These are phyloP conservation scores for Pristionchus japonicus DNA, from an alignment of 2,888 invertebrate species.

Conservation along the genomic window DNA sequence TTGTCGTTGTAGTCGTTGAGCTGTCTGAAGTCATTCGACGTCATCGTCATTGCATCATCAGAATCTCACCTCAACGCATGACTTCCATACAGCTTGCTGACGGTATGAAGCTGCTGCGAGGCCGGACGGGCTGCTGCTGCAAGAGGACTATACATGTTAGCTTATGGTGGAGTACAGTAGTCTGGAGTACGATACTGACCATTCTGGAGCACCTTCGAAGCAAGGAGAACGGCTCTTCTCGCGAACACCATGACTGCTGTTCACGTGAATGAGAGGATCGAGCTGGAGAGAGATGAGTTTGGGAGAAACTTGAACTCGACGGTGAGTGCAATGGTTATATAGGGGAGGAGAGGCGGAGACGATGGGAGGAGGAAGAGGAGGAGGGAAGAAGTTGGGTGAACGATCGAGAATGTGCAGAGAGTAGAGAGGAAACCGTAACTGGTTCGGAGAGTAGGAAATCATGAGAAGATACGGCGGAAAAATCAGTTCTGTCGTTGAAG, in stretches of 20 bases:
- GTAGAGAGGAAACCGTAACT: constrained; percentile 1
- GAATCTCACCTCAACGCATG: constrained; percentile 5
- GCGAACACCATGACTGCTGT: constrained; percentile 34
- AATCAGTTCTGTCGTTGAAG: background rate
- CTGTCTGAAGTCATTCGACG: background rate
- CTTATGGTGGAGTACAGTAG: no score
- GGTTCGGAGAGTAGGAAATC: background rate
- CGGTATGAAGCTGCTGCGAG: background rate
- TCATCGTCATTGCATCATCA: background rate
- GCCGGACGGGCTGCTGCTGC: background rate
- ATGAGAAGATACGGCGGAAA: background rate
- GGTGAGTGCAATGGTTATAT: constrained; percentile 29
- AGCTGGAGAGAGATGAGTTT: background rate
- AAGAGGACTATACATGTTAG: background rate
- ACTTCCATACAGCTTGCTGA: background rate
- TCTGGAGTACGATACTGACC: background rate
- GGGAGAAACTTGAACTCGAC: background rate
- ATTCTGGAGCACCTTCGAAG: background rate
- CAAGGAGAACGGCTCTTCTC: background rate
- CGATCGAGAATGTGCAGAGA: background rate
- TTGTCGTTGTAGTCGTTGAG: constrained; percentile 32
- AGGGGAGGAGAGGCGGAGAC: background rate
- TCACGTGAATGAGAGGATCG: background rate
- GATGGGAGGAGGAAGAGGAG: background rate
- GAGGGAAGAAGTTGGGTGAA: background rate